Percentiles rank a stretch among this genome's conserved stretches.
phyloP scores from a whole-genome alignment of 53 echinoderm and acorn worm genomes.

The Pentamera pediparva region DNA sequence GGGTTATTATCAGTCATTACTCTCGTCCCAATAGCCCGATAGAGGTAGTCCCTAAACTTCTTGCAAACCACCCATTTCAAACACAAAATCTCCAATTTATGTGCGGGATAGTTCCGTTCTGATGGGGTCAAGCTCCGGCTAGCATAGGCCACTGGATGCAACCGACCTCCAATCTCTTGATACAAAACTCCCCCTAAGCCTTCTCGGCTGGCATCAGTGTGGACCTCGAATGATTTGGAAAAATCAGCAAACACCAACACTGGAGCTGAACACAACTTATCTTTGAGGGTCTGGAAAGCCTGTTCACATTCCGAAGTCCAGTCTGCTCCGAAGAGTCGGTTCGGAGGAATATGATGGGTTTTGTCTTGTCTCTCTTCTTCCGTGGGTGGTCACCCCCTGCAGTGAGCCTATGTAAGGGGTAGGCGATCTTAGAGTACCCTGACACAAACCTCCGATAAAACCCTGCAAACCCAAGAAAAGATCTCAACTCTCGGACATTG shows the following conservation, averaged over 20 bases:
- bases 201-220: constrained; percentile 45
- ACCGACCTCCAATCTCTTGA: constrained; percentile 31
- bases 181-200: constrained; percentile 43
- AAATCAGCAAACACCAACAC: constrained; percentile 53
- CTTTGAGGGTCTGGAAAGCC: constrained; percentile 39
- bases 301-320: constrained; percentile 45
- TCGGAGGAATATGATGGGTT: background rate
- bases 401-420: background rate
- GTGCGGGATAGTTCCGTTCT: background rate
- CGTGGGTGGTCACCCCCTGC: background rate
- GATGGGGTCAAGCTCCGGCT: constrained; percentile 17
- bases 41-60: constrained; percentile 48
- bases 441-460: background rate
- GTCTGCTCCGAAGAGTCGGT: background rate
- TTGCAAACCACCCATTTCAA: constrained; percentile 58
- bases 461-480: background rate
- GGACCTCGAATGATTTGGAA: constrained; percentile 41
- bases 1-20: constrained; percentile 63
- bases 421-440: background rate
- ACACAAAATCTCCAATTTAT: constrained; percentile 35
- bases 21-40: constrained; percentile 30
- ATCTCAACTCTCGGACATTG: background rate
- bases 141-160: constrained; percentile 30
- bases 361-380: background rate
- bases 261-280: constrained; percentile 21